Evolutionary conservation across 1,140 invertebrate genomes (phyloP), one percentile per base, ranked within the genome.

Genomic region (Aleiodes sp.): DNA sequence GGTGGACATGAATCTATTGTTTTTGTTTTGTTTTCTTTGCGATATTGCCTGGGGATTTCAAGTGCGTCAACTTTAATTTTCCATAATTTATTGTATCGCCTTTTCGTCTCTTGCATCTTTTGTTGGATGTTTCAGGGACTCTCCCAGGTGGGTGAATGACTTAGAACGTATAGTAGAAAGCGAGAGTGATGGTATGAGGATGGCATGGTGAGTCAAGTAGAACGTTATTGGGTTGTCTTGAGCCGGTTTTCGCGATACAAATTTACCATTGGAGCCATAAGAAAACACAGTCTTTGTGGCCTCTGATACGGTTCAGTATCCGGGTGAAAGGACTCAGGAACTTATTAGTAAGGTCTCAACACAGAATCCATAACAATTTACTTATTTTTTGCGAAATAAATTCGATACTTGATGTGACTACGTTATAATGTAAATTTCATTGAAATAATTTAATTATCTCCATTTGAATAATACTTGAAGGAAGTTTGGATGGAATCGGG

Each of bases 271-370:
- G 21, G 21, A 24, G 46, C 16, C 46, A 4, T 52, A 9, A 24
- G 16, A 12, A 9, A 52, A 8, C n/a, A 43, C n/a, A 16, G 6
- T 43, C 19, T 21, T n/a, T n/a, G n/a, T n/a, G n/a, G n/a, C 14
- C 59, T 35, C 29, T 19, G 33, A 12, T 12, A 35, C 29, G 29
- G 59, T 61, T 4, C 33, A 37, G 12, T 35, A 37, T 37, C 59
- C 59, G 59, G 59, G 59, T 61, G 59, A 61, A 61, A 61, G 59
- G 59, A 61, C 59, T 61, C 16, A 31, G 28, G 56, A 28, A 59
- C 59, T 60, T 12, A 33, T 35, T 41, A 31, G 29, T 28, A 61
- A 61, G 59, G 59, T 35, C 31, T n/a, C 29, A 37, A 56, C 33
- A 33, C 59, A 19, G 14, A 14, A 35, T 61, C 29, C 21, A 61